phyloP scores from a whole-genome alignment of 2,113 vertebrate species.

The Epinephelus moara region DNA sequence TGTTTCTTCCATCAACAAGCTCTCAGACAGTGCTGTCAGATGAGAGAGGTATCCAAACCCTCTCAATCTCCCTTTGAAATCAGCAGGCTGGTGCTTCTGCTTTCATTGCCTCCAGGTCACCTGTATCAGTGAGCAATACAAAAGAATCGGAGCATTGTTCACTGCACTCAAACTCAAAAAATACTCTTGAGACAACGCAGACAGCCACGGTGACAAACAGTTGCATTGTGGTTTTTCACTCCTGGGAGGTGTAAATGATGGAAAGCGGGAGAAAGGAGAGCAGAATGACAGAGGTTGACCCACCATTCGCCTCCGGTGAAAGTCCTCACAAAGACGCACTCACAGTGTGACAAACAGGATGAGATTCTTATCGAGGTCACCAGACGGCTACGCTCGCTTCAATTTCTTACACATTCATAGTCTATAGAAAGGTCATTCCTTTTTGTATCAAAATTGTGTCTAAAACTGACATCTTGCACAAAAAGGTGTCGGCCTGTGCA shows the following conservation, averaged over 20 bases:
- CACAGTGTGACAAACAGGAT: slow-evolving; percentile 41
- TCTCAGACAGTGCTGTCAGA: slow-evolving; percentile 44
- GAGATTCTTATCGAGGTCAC: slow-evolving; percentile 66
- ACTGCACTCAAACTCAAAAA: slow-evolving; percentile 34
- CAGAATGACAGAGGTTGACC: slow-evolving; percentile 40
- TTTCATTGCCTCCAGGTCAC: slow-evolving; percentile 53
- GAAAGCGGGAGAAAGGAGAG: slow-evolving; percentile 15
- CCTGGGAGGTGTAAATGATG: slow-evolving; percentile 41
- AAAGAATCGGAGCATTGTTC: slow-evolving; percentile 60
- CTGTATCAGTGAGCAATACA: slow-evolving; percentile 47
- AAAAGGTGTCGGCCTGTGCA: background rate
- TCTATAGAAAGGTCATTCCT: slow-evolving; percentile 16
- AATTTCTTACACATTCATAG: slow-evolving; percentile 44
- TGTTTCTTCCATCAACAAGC: slow-evolving; percentile 38
- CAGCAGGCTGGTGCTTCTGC: slow-evolving; percentile 46
- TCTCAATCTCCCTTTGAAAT: slow-evolving; percentile 64
- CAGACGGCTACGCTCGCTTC: slow-evolving; percentile 24
- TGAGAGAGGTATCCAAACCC: slow-evolving; percentile 21
- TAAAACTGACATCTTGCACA: background rate
- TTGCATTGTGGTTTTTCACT: slow-evolving; percentile 21
- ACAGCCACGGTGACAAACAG: slow-evolving; percentile 1
- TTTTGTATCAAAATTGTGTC: slow-evolving; percentile 11
- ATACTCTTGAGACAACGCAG: slow-evolving; percentile 32
- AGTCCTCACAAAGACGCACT: slow-evolving; percentile 44
- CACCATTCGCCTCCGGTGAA: slow-evolving; percentile 26